Conservation (phyloP, 2,888 invertebrate species). For the Conus canariensis region DNA sequence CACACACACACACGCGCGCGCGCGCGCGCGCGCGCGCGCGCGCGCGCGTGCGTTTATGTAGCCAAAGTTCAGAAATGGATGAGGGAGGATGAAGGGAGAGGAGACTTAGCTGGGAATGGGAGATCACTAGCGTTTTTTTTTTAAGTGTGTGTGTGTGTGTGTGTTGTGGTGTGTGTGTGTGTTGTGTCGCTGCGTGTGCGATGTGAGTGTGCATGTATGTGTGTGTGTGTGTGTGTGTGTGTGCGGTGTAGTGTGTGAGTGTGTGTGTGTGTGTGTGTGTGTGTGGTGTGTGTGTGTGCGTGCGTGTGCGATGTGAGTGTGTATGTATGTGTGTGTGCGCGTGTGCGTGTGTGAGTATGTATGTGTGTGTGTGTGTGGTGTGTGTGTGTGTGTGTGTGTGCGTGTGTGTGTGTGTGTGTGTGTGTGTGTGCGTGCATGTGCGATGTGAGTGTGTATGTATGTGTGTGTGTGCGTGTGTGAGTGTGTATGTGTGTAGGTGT, state of each 20-base stretch:
- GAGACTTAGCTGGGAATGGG: too few species aligned
- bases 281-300: not conserved
- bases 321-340: not conserved
- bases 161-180: conserved; percentile 27
- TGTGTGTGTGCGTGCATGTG: not conserved
- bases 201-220: not conserved
- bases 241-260: conserved; percentile 17
- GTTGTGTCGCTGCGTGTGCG: not conserved
- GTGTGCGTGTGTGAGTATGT: not conserved
- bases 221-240: not conserved
- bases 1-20: too few species aligned
- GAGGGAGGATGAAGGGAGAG: too few species aligned
- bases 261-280: conserved; percentile 1
- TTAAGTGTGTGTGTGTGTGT: conserved; percentile 5
- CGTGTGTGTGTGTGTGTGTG: not conserved
- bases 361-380: not conserved
- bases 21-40: too few species aligned
- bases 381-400: conserved; percentile 11
- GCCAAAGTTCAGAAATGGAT: too few species aligned
- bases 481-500: not conserved
- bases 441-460: not conserved
- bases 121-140: too few species aligned
- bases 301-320: too few species aligned
- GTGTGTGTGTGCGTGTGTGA: not conserved
- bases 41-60: too few species aligned